Conservation (phyloP, 92 coral and sea anemone genomes). For the Actinernus sp. region DNA sequence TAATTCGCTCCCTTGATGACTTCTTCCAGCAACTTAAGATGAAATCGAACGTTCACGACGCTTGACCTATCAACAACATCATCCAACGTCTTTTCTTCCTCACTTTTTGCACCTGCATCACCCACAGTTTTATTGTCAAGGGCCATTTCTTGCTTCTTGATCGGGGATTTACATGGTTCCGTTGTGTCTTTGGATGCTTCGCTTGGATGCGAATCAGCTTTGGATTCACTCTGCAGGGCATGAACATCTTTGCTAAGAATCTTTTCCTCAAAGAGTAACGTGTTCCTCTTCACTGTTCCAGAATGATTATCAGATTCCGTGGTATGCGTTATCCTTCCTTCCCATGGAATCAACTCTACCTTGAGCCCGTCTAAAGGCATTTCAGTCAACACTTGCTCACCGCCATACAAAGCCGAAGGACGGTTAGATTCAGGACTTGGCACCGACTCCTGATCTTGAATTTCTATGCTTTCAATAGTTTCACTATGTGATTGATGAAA, state of each 20-base stretch:
- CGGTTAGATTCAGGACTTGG: too few relatives aligned
- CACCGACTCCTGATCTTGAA: too few relatives aligned
- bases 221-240: too few relatives aligned
- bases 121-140: neutral
- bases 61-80: constrained; percentile 75
- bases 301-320: too few relatives aligned
- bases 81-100: constrained; percentile 4
- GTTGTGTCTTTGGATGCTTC: neutral
- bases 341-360: too few relatives aligned
- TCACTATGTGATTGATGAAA: too few relatives aligned
- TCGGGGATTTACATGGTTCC: neutral
- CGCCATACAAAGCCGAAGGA: too few relatives aligned
- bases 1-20: constrained; percentile 58
- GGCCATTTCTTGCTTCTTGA: neutral
- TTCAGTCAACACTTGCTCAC: too few relatives aligned
- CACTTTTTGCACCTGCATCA: neutral
- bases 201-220: neutral
- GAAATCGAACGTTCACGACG: constrained; percentile 80
- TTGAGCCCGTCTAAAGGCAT: too few relatives aligned
- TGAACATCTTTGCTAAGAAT: neutral
- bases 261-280: constrained; percentile 54
- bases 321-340: too few relatives aligned
- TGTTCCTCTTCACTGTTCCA: constrained; percentile 65
- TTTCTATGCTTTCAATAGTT: too few relatives aligned
- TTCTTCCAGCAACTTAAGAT: constrained; percentile 86